Percentiles rank a stretch among this genome's conserved stretches.
phyloP scores from a whole-genome alignment of 2,888 invertebrate genomes.

The Mesoligia furuncula region DNA sequence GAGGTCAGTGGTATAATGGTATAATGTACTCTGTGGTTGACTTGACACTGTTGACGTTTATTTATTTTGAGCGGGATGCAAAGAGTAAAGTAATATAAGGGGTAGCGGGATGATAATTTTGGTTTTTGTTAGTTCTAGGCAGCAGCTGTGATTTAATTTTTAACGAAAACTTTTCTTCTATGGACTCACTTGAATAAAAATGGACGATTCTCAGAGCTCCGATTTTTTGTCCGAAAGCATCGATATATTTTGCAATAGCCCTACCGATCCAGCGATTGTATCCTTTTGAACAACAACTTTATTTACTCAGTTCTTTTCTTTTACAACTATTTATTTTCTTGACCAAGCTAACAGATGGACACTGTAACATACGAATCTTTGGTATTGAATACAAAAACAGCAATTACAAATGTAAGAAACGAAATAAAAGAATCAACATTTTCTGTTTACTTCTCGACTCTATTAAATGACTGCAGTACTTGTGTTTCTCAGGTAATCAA shows the following conservation, averaged over 20 bases:
- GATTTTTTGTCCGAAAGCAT: conserved; percentile 75
- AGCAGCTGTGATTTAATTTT: not conserved
- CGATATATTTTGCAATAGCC: conserved; percentile 65
- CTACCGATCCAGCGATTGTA: conserved; percentile 68
- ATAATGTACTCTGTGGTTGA: no score
- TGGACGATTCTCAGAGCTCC: conserved; percentile 82
- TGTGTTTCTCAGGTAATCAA: conserved; percentile 78
- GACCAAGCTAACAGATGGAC: conserved; percentile 69
- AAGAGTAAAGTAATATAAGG: no score
- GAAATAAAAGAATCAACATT: conserved; percentile 67
- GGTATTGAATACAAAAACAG: conserved; percentile 74
- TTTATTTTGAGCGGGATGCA: conserved; percentile 11
- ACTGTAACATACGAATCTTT: conserved; percentile 70
- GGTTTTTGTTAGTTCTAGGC: not conserved
- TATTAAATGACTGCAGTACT: conserved; percentile 75
- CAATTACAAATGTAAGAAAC: conserved; percentile 59
- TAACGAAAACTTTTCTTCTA: not conserved
- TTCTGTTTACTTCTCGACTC: conserved; percentile 67
- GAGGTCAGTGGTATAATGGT: no score
- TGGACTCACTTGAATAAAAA: conserved; percentile 42
- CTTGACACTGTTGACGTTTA: no score
- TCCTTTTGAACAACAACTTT: conserved; percentile 70
- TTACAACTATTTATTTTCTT: conserved; percentile 48
- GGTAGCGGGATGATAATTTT: not conserved
- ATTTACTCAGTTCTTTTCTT: not conserved